Evolutionary conservation across 2,888 invertebrate genomes (phyloP), one percentile per base, ranked within the genome.

Genomic region (Ormyrus rosae): DNA sequence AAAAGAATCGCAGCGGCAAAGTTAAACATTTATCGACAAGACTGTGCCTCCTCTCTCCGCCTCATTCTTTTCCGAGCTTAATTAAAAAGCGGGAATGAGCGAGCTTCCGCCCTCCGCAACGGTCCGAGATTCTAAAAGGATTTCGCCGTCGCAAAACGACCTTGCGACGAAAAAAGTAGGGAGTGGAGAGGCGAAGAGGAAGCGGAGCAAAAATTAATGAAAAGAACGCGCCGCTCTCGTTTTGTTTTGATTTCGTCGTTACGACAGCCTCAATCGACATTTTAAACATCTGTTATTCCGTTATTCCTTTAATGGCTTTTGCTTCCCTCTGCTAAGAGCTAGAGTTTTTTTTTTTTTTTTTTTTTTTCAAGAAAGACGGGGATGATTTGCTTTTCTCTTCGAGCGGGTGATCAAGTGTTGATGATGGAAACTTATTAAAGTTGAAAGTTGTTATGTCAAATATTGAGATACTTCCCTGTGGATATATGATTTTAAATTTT

Each of bases 11-110:
- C 5, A 53, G 50, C 60, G 69, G 79, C 79, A 78, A 83, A 79
- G 70, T 82, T 84, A 80, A 82, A 81, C 83, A 80, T 84, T 84
- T 80, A 83, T 83, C 82, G 83, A 74, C 58, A 78, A 83, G 75
- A 70, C 65, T 80, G 80, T 73, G 63, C 64, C 45, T 74, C 50
- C 60, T 13, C 64, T 56, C 3, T 34, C 34, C 34, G 34, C 34
- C 34, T 34, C 34, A 34, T 34, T 34, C 50, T 19, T 8, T 6
- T 53, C 34, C 60, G 34, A 70, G 82, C 78, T 84, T 84, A 84
- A 85, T 85, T 84, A 83, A 84, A 85, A 84, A 74, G 69, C 73
- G 48, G 79, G n/a, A 81, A 8, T 11, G 60, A n/a, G 34, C 80
- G 74, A 69, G 81, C 82, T 78, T 78, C 74, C 61, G 68, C 50